These are phyloP conservation scores for Pitta sordida DNA, from an alignment of 2,113 vertebrate genomes.

Conservation along the genomic window DNA sequence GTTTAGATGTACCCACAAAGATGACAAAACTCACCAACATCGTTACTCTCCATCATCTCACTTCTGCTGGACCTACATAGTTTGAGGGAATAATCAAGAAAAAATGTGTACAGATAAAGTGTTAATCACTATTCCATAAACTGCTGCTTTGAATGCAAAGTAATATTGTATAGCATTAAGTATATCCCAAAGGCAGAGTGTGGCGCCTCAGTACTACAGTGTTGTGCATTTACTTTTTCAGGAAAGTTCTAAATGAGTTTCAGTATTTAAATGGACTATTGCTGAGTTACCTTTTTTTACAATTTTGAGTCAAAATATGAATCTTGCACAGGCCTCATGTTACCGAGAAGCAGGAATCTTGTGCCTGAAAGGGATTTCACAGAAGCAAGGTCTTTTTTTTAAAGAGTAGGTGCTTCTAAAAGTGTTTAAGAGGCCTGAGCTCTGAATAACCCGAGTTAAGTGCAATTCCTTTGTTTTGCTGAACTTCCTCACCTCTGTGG, in stretches of 20 bases:
- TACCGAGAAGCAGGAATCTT: not conserved
- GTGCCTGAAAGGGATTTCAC: not conserved
- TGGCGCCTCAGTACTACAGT: not conserved
- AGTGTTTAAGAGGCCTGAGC: not conserved
- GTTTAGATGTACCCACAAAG: not conserved
- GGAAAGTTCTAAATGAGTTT: not conserved
- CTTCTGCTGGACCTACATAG: not conserved
- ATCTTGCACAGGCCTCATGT: not conserved
- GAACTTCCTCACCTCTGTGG: slow-evolving; percentile 11
- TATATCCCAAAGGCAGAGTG: not conserved
- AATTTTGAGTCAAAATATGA: not conserved
- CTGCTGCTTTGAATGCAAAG: not conserved
- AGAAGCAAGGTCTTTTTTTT: not conserved
- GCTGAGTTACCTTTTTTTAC: not conserved
- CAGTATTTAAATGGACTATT: not conserved
- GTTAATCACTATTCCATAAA: not conserved
- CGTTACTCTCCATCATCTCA: not conserved
- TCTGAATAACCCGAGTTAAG: not conserved
- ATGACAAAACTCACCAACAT: not conserved
- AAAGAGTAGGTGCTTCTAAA: not conserved
- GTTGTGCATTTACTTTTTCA: not conserved
- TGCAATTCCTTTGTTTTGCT: slow-evolving; percentile 34
- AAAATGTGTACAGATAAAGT: not conserved
- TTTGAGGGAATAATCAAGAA: not conserved
- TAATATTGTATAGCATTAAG: not conserved